Base-by-base conservation (phyloP, 1,140 invertebrate species). In the Babylonia areolata region DNA sequence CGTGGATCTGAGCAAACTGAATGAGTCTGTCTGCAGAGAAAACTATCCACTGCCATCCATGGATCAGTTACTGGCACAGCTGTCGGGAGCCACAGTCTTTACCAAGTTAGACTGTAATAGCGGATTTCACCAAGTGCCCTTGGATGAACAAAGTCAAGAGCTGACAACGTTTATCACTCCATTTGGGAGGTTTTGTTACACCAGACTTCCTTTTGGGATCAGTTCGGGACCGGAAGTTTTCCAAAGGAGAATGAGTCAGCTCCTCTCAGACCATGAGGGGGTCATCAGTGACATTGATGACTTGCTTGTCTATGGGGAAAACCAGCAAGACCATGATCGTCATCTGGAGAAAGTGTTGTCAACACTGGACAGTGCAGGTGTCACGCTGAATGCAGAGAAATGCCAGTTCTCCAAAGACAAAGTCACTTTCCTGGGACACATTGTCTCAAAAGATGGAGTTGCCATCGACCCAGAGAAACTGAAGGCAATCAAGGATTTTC, bases 191-290 rank as follows among this genome's bases (percentile, higher is more conserved):
- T 94, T 88, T 83, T 89, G 90, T 73, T 93, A 93, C 87, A 87
- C 89, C 54, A 88, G 94, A 54, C 83, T 95, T 31, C 94, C 94
- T 17, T 95, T 95, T 90, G 94, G 94, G 11, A 89, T 95, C 17
- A 84, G 85, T 20, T 84, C 77, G 11, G 87, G 80, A 20, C 81
- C 87, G n/a, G 89, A 90, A 86, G 83, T 87, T 2, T 91, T 89
- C n/a, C 79, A 87, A 23, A 78, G 86, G 31, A 79, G 69, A 23
- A 87, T 91, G 69, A 75, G 71, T 0, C 64, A 90, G 82, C 75
- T 89, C 15, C 73, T 91, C 0, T 69, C 78, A 79, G 86, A 83
- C 3, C 54, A 33, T 20, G 64, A 85, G 20, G 87, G 87, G 0
- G 85, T 86, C n/a, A 37, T 81, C 3, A 71, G 58, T 35, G 84